phyloP scores from a whole-genome alignment of 2,888 invertebrate genomes.

The Osedax fenrisi region DNA sequence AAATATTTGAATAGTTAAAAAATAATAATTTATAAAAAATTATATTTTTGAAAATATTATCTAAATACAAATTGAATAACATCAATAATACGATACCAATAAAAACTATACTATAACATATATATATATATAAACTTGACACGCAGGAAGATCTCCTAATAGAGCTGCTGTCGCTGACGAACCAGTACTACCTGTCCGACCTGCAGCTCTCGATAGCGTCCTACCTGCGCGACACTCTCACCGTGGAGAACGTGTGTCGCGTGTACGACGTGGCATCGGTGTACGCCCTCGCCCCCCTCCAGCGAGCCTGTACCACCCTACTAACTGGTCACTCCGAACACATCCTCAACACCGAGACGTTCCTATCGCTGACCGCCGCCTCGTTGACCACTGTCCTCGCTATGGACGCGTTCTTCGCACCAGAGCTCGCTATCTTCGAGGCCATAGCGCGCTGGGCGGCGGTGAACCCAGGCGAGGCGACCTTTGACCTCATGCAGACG shows the following conservation, averaged over 20 bases:
- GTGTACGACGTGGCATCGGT: constrained; percentile 80
- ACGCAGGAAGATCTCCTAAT: constrained; percentile 51
- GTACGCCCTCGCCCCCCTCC: constrained; percentile 56
- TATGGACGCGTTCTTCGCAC: constrained; percentile 87
- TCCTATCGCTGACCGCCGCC: constrained; percentile 70
- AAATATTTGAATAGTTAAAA: no score
- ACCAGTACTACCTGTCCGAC: constrained; percentile 86
- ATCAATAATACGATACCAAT: no score
- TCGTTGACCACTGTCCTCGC: background rate
- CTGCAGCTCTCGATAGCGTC: constrained; percentile 82
- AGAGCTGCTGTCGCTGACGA: constrained; percentile 69
- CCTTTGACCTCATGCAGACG: constrained; percentile 35
- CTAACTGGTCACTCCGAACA: constrained; percentile 78
- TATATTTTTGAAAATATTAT: no score
- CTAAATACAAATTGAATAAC: no score
- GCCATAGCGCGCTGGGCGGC: constrained; percentile 77
- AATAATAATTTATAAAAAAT: no score
- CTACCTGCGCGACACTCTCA: constrained; percentile 75
- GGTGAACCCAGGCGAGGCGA: constrained; percentile 54
- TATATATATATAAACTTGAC: no score
- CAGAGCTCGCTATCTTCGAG: constrained; percentile 84
- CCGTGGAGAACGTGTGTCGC: constrained; percentile 78
- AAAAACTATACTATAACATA: no score
- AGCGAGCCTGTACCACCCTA: constrained; percentile 71
- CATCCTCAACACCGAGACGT: constrained; percentile 70